Conservation (phyloP, 2,888 invertebrate genomes). For the Tenthredo notha region DNA sequence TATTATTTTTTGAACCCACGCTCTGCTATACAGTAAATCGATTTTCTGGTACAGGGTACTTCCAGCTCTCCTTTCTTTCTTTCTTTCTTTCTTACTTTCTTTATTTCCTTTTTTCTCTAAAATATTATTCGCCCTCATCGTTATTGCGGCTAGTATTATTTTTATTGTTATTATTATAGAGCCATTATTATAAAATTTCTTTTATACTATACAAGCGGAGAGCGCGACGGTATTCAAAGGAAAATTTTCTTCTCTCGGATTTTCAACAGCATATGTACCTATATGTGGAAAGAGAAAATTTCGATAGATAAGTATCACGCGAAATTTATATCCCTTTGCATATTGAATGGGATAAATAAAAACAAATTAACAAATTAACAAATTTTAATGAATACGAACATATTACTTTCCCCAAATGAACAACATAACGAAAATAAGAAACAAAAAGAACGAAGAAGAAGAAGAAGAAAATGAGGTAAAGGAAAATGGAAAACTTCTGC, state of each 20-base stretch:
- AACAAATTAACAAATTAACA: neutral
- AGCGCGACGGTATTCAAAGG: neutral
- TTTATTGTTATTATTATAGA: neutral
- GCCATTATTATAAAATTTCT: neutral
- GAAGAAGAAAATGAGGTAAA: neutral
- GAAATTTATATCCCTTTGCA: neutral
- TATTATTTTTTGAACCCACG: neutral
- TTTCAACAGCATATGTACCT: neutral
- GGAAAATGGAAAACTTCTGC: neutral
- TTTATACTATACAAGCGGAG: neutral
- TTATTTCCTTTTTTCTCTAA: conserved; percentile 29
- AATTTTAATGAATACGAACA: neutral
- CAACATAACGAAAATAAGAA: too few relatives aligned
- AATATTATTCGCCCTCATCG: conserved; percentile 11
- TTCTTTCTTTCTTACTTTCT: conserved; percentile 14
- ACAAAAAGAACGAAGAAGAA: neutral
- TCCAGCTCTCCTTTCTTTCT: neutral
- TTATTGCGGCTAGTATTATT: conserved; percentile 5
- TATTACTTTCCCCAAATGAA: too few relatives aligned
- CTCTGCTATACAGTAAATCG: neutral
- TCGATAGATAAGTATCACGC: neutral
- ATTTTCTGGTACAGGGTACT: neutral
- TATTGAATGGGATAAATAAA: neutral
- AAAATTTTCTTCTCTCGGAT: neutral
- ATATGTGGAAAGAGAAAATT: neutral